Percentiles rank a stretch among this genome's conserved stretches.
Conservation (phyloP, 2,113 vertebrate species). For the Clupea harengus region DNA sequence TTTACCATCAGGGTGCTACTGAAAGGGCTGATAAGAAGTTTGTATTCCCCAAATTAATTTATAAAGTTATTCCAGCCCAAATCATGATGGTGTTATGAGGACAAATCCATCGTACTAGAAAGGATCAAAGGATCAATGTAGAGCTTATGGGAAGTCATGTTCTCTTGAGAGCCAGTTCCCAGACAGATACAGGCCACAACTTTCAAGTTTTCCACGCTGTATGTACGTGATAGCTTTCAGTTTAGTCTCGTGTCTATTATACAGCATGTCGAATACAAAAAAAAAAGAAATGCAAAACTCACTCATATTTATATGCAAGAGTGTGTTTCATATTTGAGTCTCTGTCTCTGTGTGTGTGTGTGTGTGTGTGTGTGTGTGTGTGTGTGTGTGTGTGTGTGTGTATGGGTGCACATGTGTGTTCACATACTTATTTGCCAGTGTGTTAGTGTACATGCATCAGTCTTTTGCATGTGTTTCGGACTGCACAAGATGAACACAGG, state of each 20-base stretch:
- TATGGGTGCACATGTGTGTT: too few species aligned
- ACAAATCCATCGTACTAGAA: neutral
- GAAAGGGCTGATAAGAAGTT: constrained; percentile 37
- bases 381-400: too few species aligned
- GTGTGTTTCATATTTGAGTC: too few species aligned
- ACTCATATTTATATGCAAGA: too few species aligned
- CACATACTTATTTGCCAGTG: too few species aligned
- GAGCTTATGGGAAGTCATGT: neutral
- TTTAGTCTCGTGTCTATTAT: neutral
- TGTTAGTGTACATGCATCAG: too few species aligned
- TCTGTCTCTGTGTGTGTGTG: neutral
- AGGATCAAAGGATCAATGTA: neutral
- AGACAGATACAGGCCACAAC: neutral
- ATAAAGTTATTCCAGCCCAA: neutral
- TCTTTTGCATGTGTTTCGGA: too few species aligned
- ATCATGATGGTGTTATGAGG: neutral
- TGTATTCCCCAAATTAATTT: neutral
- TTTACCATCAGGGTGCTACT: constrained; percentile 58
- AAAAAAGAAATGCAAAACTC: neutral
- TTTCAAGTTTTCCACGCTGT: neutral
- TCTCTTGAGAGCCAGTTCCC: neutral
- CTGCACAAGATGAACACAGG: too few species aligned
- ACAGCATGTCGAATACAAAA: neutral
- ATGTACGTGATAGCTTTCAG: neutral
- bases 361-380: too few species aligned